These are phyloP conservation scores for Nibea albiflora DNA, from an alignment of 2,113 vertebrate species.

Conservation along the genomic window DNA sequence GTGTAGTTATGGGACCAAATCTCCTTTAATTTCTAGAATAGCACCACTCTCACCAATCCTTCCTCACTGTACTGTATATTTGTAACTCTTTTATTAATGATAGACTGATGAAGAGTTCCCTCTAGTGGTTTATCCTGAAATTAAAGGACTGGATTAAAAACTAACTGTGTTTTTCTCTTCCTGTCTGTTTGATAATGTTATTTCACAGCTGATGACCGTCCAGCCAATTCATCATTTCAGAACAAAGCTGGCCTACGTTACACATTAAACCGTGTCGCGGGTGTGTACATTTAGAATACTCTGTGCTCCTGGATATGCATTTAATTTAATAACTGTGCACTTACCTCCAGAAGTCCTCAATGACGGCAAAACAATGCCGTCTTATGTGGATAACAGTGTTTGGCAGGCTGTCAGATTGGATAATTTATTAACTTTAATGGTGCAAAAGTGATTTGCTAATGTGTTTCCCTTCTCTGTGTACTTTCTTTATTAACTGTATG, in stretches of 20 bases:
- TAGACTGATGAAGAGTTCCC: slow-evolving; percentile 56
- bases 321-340: neutral
- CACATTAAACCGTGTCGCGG: neutral
- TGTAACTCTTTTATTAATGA: neutral
- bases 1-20: neutral
- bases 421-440: slow-evolving; percentile 4
- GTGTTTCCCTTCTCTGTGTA: neutral
- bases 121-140: slow-evolving; percentile 62
- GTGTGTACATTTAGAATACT: neutral
- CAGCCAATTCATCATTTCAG: neutral
- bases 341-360: neutral
- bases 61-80: neutral
- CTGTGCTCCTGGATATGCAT: neutral
- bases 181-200: neutral
- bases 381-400: neutral
- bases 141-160: neutral
- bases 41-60: neutral
- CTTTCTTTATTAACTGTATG: neutral
- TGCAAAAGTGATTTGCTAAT: neutral
- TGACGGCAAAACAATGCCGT: neutral
- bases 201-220: neutral
- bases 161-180: neutral
- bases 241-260: slow-evolving; percentile 3
- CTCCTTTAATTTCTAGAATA: neutral
- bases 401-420: neutral